Percentiles rank a stretch among this genome's conserved stretches.
phyloP scores from a whole-genome alignment of 2,113 vertebrate species.

The Coryphaenoides rupestris region DNA sequence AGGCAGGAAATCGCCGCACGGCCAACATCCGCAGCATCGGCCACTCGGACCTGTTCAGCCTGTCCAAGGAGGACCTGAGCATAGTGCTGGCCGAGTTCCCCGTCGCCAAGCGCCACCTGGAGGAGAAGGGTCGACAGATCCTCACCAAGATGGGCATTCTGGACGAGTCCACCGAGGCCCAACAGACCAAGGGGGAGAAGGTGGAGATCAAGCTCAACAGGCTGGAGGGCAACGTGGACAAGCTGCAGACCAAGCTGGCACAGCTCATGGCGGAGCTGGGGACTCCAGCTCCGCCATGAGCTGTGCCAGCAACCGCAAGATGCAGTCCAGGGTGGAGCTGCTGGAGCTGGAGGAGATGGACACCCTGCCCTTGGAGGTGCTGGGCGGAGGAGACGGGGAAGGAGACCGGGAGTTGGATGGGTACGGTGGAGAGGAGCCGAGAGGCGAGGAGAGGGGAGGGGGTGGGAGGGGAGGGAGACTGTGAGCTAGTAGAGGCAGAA shows the following conservation, averaged over 20 bases:
- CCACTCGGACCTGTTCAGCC: slow-evolving; percentile 88
- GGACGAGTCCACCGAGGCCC: slow-evolving; percentile 60
- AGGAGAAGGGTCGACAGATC: slow-evolving; percentile 88
- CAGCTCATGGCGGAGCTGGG: slow-evolving; percentile 85
- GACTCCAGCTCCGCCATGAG: no score
- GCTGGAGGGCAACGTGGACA: slow-evolving; percentile 74
- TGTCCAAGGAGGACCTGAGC: slow-evolving; percentile 86
- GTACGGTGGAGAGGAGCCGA: neutral
- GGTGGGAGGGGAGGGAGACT: slow-evolving; percentile 35
- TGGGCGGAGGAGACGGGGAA: neutral
- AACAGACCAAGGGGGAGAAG: slow-evolving; percentile 52
- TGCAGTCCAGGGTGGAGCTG: slow-evolving; percentile 71
- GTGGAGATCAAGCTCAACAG: slow-evolving; percentile 56
- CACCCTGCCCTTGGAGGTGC: slow-evolving; percentile 11
- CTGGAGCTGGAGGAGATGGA: slow-evolving; percentile 73
- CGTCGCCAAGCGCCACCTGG: slow-evolving; percentile 77
- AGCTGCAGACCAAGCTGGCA: slow-evolving; percentile 81
- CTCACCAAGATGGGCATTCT: slow-evolving; percentile 85
- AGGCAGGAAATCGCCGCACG: slow-evolving; percentile 88
- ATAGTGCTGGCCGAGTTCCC: slow-evolving; percentile 86
- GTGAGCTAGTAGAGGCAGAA: slow-evolving; percentile 52
- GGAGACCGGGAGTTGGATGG: slow-evolving; percentile 15
- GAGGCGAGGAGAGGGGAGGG: slow-evolving; percentile 36
- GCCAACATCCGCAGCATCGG: slow-evolving; percentile 92
- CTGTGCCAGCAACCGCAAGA: slow-evolving; percentile 73